Evolutionary conservation across 2,113 vertebrate species (phyloP), one percentile per base, ranked within the genome.

Genomic region (Semnornis frantzii): DNA sequence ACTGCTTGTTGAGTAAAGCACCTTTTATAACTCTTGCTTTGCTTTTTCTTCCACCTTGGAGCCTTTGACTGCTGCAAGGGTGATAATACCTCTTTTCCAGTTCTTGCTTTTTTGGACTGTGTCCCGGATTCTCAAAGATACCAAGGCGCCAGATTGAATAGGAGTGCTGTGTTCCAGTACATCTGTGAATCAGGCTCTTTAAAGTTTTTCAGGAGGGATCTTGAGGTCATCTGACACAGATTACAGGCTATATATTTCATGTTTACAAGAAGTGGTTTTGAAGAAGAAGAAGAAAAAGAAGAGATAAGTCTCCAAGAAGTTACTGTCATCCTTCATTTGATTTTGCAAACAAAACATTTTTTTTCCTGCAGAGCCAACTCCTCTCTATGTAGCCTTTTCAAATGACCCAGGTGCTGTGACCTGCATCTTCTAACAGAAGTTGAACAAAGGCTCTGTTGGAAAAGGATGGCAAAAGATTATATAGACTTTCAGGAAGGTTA

Each of bases 101-200:
- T 76, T 89, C 85, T 87, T 86, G 77, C 16, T 79, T 77, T 85
- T 81, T 82, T 94, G 87, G 84, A 87, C 78, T 60, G 3, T 39
- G 80, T 81, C 95, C 93, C 19, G 59, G 90, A 79, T 92, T 90
- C 86, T 88, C 66, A 62, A 78, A 93, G 92, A 94, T 94, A 93
- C 8, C 25, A 39, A 95, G 86, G 93, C 42, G 30, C 88, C 93
- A 93, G 96, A 95, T 94, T 95, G 93, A 94, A 69, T 72, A 83
- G 44, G 90, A 79, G 90, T 95, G 88, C 62, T 92, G 58, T 94
- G 82, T 95, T 95, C 85, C 88, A 92, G 77, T 94, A 48, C 85
- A 82, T 96, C 90, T 94, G 88, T 94, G 92, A 95, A 89, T 92
- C 90, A 66, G 90, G 17, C 92, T 86, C 90, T 85, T 60, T 52